Conservation (phyloP, 2,797 vertebrate genomes). For the Gambusia yucatana region DNA sequence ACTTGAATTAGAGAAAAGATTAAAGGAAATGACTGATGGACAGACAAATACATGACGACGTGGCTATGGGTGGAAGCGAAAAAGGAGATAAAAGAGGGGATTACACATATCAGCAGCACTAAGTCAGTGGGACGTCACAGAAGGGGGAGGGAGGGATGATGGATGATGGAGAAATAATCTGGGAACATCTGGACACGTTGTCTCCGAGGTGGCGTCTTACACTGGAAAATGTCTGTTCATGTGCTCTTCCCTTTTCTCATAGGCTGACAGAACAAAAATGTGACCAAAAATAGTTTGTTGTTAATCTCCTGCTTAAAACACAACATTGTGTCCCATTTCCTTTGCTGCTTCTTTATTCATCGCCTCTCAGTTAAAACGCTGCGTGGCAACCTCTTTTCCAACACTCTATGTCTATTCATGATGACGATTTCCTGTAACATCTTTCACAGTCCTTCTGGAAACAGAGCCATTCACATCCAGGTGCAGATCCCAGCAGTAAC, state of each 20-base stretch:
- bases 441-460: slow-evolving; percentile 29
- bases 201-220: slow-evolving; percentile 31
- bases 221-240: slow-evolving; percentile 19
- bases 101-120: slow-evolving; percentile 64
- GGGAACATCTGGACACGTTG: slow-evolving; percentile 68
- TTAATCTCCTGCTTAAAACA: slow-evolving; percentile 9
- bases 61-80: background rate
- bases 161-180: slow-evolving; percentile 62
- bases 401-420: slow-evolving; percentile 45
- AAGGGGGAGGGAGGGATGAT: slow-evolving; percentile 48
- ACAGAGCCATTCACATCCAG: slow-evolving; percentile 47
- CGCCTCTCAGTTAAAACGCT: background rate
- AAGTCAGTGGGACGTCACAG: slow-evolving; percentile 64
- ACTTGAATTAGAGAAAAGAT: slow-evolving; percentile 50
- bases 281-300: slow-evolving; percentile 5
- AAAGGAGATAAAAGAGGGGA: slow-evolving; percentile 58
- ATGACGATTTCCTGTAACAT: slow-evolving; percentile 35
- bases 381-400: background rate
- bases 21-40: slow-evolving; percentile 50
- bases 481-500: background rate
- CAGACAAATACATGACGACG: slow-evolving; percentile 58
- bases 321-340: background rate
- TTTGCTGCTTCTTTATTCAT: background rate
- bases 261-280: background rate
- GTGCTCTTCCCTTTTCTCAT: slow-evolving; percentile 7